Evolutionary conservation across 1,140 invertebrate genomes (phyloP), one percentile per base, ranked within the genome.

Genomic region (Zophobas morio): DNA sequence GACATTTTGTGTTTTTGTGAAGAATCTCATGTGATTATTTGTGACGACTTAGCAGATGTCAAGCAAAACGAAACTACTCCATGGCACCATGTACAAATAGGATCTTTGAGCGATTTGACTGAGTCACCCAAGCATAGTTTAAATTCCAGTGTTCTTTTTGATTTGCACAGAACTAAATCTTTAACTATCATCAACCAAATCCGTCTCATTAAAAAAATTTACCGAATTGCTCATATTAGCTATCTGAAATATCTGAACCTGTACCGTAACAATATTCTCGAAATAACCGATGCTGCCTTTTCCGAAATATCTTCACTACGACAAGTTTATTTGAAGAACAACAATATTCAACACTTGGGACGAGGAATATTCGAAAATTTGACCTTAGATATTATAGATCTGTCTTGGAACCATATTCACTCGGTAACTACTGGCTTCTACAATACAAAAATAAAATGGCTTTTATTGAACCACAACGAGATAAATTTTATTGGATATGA

Each of bases 1-100:
- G 42, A 51, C 6, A 63, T 39, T 2, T 39, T 63, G 57, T 36
- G 37, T 39, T 63, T 63, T 8, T 63, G 57, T 63, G 57, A 63
- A 63, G 36, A 63, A 6, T 63, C 57, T 6, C 39, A 37, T 39
- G 6, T 63, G 5, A 34, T 63, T 6, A 63, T 63, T 40, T 63
- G 57, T 63, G 57, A 63, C n/a, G 36, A 63, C 39, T 63, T 63
- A 63, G 32, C 2, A 3, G 57, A 63, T 32, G 39, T 63, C n/a
- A 39, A 63, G 32, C 4, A 39, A 63, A n/a, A 39, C n/a, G 35
- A 63, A 37, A 63, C 35, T 39, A 8, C 5, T 1, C 6, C 6
- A 6, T 63, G 57, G 57, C 3, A 32, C 8, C 33, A 63, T 34
- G 57, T 63, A 1, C 34, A 37, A 1, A 63, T 63, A 6, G 57